Conservation (phyloP, 2,113 vertebrate genomes). For the Hemibagrus wyckioides region DNA sequence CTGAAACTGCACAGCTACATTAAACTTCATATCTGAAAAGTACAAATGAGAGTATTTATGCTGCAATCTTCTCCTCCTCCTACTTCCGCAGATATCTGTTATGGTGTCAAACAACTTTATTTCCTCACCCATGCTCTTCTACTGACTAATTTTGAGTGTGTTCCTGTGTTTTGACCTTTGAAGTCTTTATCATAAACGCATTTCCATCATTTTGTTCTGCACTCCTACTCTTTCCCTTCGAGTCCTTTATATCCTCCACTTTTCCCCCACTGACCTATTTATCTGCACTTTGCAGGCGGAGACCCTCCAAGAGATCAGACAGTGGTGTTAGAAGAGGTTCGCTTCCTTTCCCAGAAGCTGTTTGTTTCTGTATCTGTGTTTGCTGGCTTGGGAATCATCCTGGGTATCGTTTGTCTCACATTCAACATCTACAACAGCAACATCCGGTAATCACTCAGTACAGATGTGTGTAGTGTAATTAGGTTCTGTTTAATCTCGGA, state of each 20-base stretch:
- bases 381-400: slow-evolving; percentile 83
- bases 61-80: neutral
- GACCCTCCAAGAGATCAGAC: slow-evolving; percentile 88
- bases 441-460: slow-evolving; percentile 76
- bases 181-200: neutral
- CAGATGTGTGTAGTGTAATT: slow-evolving; percentile 7
- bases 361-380: slow-evolving; percentile 89
- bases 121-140: neutral
- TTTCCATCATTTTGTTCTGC: slow-evolving; percentile 27
- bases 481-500: neutral
- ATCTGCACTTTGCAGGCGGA: slow-evolving; percentile 68
- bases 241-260: neutral
- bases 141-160: neutral
- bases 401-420: slow-evolving; percentile 87
- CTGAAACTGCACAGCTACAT: neutral
- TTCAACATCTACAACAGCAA: slow-evolving; percentile 96
- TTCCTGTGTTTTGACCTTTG: neutral
- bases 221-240: neutral
- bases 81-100: neutral
- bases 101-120: slow-evolving; percentile 1
- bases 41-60: slow-evolving; percentile 26
- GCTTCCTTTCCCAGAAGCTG: slow-evolving; percentile 91
- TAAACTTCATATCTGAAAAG: neutral
- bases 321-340: slow-evolving; percentile 86
- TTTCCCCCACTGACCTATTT: slow-evolving; percentile 2